Evolutionary conservation across 2,888 invertebrate species (phyloP).

Genomic region (Xanthia icteritia): DNA sequence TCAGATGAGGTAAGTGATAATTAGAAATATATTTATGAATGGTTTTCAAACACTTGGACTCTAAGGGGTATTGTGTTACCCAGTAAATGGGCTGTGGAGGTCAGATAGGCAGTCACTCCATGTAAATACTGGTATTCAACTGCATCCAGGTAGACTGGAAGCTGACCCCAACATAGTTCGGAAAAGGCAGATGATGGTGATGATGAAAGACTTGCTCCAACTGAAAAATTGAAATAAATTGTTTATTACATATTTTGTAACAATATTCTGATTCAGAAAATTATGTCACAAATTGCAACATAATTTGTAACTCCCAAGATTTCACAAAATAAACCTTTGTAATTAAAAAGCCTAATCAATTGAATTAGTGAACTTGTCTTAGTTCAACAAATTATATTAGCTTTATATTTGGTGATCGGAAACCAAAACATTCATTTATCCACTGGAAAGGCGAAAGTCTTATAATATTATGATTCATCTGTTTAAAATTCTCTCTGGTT

Average conservation of each 20-base stretch:
- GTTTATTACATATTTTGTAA: background rate
- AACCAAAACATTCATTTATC: background rate
- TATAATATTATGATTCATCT: constrained; percentile 2
- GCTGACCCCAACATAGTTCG: too few relatives aligned
- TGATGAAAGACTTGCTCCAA: too few relatives aligned
- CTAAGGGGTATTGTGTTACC: too few relatives aligned
- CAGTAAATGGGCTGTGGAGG: too few relatives aligned
- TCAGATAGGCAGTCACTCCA: too few relatives aligned
- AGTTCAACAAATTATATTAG: background rate
- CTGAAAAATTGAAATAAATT: background rate
- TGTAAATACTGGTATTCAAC: too few relatives aligned
- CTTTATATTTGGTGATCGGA: too few relatives aligned
- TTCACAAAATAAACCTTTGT: background rate
- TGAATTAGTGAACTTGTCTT: background rate
- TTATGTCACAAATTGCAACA: background rate
- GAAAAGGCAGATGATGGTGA: too few relatives aligned
- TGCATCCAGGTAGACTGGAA: too few relatives aligned
- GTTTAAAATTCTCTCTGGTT: background rate
- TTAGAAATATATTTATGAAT: background rate
- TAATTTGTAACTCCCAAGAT: background rate
- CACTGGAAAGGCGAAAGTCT: background rate
- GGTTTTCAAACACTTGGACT: background rate
- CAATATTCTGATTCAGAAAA: background rate
- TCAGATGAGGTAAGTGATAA: constrained; percentile 92
- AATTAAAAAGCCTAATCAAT: background rate